phyloP scores from a whole-genome alignment of 2,113 vertebrate genomes.

The Talpa occidentalis region DNA sequence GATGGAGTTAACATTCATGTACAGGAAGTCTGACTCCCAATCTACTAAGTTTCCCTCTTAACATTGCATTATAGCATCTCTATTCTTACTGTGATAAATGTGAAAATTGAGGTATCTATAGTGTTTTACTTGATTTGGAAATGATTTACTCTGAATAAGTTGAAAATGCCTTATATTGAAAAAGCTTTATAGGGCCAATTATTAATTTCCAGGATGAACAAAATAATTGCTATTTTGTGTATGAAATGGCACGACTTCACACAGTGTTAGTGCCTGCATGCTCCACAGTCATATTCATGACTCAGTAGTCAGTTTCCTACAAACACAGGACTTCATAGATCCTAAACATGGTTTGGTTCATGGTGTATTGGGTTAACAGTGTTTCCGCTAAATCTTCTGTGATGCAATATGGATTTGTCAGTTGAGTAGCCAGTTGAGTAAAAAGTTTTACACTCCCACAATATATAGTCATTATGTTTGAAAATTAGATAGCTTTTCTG shows the following conservation, averaged over 20 bases:
- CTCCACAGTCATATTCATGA: not conserved
- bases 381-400: not conserved
- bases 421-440: not conserved
- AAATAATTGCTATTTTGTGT: not conserved
- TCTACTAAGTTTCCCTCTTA: not conserved
- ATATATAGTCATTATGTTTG: not conserved
- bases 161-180: slow-evolving; percentile 3
- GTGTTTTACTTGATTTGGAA: not conserved
- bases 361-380: not conserved
- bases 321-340: not conserved
- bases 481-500: not conserved
- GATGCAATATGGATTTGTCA: not conserved
- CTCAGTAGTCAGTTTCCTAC: not conserved
- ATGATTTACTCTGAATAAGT: slow-evolving; percentile 10
- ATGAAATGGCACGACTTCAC: not conserved
- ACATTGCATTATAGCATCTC: not conserved
- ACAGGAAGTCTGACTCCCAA: not conserved
- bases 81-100: not conserved
- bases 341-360: not conserved
- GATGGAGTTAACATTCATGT: not conserved
- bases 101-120: not conserved
- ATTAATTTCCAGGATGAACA: slow-evolving; percentile 26
- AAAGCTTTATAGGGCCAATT: not conserved
- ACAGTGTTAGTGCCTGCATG: not conserved
- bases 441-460: not conserved